phyloP scores from a whole-genome alignment of 1,140 invertebrate species.

The Drosophila tropicalis region DNA sequence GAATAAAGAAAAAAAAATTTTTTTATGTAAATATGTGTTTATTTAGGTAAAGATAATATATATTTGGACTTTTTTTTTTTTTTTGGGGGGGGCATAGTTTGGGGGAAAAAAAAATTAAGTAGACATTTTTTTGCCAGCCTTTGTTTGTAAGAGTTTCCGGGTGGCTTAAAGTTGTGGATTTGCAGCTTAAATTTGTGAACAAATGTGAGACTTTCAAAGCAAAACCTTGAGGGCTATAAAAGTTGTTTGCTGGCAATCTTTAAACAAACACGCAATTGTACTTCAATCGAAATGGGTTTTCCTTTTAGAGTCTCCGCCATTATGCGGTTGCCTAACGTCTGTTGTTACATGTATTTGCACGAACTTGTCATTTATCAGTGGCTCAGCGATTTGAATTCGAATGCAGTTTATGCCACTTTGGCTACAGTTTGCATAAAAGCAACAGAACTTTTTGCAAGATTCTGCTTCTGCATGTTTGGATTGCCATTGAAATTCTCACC shows the following conservation, averaged over 20 bases:
- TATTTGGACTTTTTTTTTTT: too few species aligned
- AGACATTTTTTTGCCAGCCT: too few species aligned
- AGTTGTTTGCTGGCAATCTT: constrained; percentile 1
- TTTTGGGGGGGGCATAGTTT: too few species aligned
- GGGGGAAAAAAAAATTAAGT: too few species aligned
- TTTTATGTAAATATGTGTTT: too few species aligned
- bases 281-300: constrained; percentile 8
- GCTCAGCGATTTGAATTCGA: constrained; percentile 53
- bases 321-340: constrained; percentile 33
- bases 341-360: constrained; percentile 40
- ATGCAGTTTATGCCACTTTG: constrained; percentile 58
- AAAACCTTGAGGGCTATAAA: not conserved
- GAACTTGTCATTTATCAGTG: constrained; percentile 63
- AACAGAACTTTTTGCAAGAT: constrained; percentile 15
- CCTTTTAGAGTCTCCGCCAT: constrained; percentile 22
- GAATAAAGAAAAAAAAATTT: too few species aligned
- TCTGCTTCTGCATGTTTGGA: constrained; percentile 39
- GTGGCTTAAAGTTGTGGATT: not conserved
- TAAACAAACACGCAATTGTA: constrained; percentile 1
- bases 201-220: not conserved
- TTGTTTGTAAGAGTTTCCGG: too few species aligned
- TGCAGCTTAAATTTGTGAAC: not conserved
- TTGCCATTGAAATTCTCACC: constrained; percentile 43
- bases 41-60: too few species aligned
- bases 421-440: constrained; percentile 69